These are phyloP conservation scores for Anodontia alba DNA, from an alignment of 2,888 invertebrate genomes.

Conservation along the genomic window DNA sequence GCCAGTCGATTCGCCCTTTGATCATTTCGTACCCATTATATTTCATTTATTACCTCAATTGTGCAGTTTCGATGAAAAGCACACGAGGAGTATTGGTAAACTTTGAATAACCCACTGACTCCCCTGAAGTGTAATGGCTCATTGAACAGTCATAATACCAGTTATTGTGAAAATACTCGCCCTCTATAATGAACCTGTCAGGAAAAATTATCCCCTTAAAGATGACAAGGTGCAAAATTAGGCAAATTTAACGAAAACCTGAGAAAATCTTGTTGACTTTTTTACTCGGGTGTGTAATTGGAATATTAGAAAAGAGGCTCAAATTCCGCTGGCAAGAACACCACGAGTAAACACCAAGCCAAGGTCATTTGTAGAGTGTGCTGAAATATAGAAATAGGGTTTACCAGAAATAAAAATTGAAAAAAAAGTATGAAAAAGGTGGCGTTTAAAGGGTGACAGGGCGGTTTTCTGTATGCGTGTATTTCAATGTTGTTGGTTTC, in stretches of 20 bases:
- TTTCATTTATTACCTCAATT: slow-evolving; percentile 9
- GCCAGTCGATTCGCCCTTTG: slow-evolving; percentile 11
- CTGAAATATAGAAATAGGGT: no score
- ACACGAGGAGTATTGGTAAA: neutral
- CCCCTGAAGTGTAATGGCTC: neutral
- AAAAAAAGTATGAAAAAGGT: no score
- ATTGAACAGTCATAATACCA: neutral
- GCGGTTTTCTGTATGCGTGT: no score
- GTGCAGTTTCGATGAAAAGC: neutral
- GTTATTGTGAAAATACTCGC: neutral
- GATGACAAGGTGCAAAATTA: neutral
- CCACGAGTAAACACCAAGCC: no score
- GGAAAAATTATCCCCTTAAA: neutral
- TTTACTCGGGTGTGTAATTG: neutral
- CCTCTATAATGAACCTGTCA: slow-evolving; percentile 11
- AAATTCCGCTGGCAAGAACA: no score
- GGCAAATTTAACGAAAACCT: slow-evolving; percentile 6
- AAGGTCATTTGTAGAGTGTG: no score
- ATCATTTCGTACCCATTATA: slow-evolving; percentile 11
- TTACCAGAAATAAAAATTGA: no score
- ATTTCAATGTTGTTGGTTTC: no score
- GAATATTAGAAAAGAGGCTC: slow-evolving; percentile 15
- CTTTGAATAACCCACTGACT: slow-evolving; percentile 3
- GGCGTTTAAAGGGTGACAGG: no score
- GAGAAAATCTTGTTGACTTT: slow-evolving; percentile 9